phyloP scores from a whole-genome alignment of 2,113 vertebrate genomes.

The Takifugu flavidus region DNA sequence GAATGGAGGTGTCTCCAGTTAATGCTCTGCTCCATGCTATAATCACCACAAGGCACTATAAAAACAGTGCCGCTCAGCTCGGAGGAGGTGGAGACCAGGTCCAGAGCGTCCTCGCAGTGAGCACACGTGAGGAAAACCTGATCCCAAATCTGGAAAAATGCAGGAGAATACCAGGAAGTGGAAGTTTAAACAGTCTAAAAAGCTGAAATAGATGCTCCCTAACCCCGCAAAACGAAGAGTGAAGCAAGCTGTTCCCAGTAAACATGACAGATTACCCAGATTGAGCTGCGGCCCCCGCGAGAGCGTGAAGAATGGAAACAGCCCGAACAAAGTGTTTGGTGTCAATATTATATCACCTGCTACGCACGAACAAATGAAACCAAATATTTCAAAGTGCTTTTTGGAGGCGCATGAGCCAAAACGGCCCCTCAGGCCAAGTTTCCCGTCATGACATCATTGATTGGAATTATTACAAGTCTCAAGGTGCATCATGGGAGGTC shows the following conservation, averaged over 20 bases:
- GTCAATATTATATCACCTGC: too few relatives aligned
- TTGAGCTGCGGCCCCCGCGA: neutral
- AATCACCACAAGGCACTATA: conserved; percentile 20
- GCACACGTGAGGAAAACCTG: conserved; percentile 8
- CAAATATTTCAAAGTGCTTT: too few relatives aligned
- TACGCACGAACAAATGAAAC: too few relatives aligned
- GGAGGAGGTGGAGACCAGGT: conserved; percentile 5
- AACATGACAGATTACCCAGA: neutral
- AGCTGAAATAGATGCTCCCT: too few relatives aligned
- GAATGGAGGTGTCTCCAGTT: conserved; percentile 32
- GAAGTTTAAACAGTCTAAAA: neutral
- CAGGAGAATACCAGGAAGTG: conserved; percentile 5
- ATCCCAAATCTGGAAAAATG: neutral
- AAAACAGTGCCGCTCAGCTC: conserved; percentile 23
- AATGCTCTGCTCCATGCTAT: conserved; percentile 10
- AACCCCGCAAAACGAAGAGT: neutral
- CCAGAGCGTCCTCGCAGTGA: conserved; percentile 11
- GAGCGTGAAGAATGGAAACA: neutral
- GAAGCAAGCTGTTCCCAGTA: neutral
- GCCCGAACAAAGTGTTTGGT: too few relatives aligned
- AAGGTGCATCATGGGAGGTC: too few relatives aligned
- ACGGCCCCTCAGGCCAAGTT: too few relatives aligned
- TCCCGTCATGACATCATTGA: too few relatives aligned
- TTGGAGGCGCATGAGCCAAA: too few relatives aligned
- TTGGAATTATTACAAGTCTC: too few relatives aligned